Percentiles rank a stretch among this genome's conserved stretches.
Evolutionary conservation across 2,888 invertebrate genomes (phyloP).

Genomic region (Drosophila birchii): DNA sequence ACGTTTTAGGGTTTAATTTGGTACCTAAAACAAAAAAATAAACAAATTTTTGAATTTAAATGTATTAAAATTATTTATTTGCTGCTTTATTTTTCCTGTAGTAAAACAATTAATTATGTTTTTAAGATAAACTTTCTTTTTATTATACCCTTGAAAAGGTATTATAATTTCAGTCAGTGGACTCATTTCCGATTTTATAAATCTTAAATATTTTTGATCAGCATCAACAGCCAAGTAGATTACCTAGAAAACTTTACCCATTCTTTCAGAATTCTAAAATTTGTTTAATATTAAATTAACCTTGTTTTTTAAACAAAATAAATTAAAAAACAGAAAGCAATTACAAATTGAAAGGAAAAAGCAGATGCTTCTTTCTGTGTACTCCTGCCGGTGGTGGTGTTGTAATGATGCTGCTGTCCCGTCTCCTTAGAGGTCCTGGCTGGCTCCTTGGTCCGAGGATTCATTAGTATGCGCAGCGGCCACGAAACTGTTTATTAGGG

Average conservation of each 20-base stretch:
- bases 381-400: background rate
- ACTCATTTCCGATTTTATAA: background rate
- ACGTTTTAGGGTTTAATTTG: background rate
- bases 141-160: too few species aligned
- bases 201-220: too few species aligned
- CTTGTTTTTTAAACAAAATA: background rate
- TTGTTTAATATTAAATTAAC: background rate
- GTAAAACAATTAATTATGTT: too few species aligned
- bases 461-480: conserved; percentile 76
- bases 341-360: too few species aligned
- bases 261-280: too few species aligned
- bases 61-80: too few species aligned
- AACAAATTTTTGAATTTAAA: too few species aligned
- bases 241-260: too few species aligned
- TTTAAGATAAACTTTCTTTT: too few species aligned
- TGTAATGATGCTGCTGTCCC: conserved; percentile 9
- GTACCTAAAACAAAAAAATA: background rate
- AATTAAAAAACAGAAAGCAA: background rate
- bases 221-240: too few species aligned
- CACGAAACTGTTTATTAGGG: conserved; percentile 78
- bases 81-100: too few species aligned
- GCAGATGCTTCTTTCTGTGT: background rate
- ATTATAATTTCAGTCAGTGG: too few species aligned
- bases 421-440: conserved; percentile 26
- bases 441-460: conserved; percentile 49